Conservation (phyloP, 2,888 invertebrate species). For the Keiferia lycopersicella region DNA sequence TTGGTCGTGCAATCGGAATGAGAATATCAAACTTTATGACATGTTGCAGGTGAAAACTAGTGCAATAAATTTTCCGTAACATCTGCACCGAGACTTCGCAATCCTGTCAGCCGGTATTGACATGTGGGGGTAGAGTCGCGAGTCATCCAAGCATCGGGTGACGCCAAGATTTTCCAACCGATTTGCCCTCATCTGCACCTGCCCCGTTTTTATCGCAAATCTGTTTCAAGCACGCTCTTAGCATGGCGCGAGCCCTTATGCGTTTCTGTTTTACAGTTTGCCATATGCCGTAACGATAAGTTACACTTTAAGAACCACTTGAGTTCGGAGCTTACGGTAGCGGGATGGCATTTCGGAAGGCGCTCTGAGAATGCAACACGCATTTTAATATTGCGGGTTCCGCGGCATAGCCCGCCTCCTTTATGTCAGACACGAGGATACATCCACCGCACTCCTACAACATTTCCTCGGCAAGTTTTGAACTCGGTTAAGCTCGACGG, state of each 20-base stretch:
- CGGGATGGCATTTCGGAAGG: constrained; percentile 48
- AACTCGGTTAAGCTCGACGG: constrained; percentile 73
- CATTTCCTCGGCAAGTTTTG: constrained; percentile 66
- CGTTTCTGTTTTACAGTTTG: constrained; percentile 44
- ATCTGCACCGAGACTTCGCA: constrained; percentile 25
- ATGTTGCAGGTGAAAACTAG: constrained; percentile 7
- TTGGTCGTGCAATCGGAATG: neutral
- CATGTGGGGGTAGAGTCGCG: constrained; percentile 63
- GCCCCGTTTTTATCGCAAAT: constrained; percentile 55
- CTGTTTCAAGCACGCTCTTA: constrained; percentile 55
- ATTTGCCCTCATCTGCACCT: constrained; percentile 58
- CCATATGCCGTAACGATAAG: constrained; percentile 62
- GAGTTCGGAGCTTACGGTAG: constrained; percentile 41
- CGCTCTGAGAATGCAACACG: constrained; percentile 45
- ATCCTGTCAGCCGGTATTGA: constrained; percentile 52
- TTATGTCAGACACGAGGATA: constrained; percentile 59
- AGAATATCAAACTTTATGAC: constrained; percentile 4
- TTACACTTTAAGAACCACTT: constrained; percentile 48
- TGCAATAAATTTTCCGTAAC: constrained; percentile 6
- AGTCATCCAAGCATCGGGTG: constrained; percentile 46
- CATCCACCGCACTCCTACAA: constrained; percentile 45
- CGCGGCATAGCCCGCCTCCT: constrained; percentile 47
- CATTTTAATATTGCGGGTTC: constrained; percentile 46
- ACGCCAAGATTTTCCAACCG: constrained; percentile 57
- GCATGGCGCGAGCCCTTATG: constrained; percentile 55